phyloP scores from a whole-genome alignment of 2,113 vertebrate genomes.

The Amazona guildingii region DNA sequence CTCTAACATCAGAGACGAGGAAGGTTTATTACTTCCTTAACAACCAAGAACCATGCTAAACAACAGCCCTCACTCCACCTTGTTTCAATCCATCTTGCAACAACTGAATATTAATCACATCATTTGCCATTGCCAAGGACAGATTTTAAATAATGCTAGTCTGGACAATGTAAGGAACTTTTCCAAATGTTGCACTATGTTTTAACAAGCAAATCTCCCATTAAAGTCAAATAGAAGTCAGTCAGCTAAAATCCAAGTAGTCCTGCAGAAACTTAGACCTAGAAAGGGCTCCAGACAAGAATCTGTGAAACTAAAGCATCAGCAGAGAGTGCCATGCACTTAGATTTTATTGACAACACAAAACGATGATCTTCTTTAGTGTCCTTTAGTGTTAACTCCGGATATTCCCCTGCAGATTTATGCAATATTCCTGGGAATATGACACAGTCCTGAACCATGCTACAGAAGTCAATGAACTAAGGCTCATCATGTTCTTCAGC shows the following conservation, averaged over 20 bases:
- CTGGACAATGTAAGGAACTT: slow-evolving; percentile 39
- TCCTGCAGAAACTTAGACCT: slow-evolving; percentile 10
- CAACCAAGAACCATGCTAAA: background rate
- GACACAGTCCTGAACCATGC: background rate
- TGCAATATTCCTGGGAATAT: background rate
- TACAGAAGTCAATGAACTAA: background rate
- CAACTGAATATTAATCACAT: slow-evolving; percentile 57
- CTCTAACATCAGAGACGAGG: slow-evolving; percentile 61
- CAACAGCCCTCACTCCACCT: background rate
- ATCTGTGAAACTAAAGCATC: background rate
- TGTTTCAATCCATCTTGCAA: slow-evolving; percentile 47
- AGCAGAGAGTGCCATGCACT: background rate
- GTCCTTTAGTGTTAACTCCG: background rate
- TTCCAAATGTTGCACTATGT: background rate
- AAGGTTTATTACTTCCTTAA: slow-evolving; percentile 67
- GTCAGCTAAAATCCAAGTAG: slow-evolving; percentile 12
- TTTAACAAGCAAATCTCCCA: slow-evolving; percentile 33
- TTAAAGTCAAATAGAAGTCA: slow-evolving; percentile 59
- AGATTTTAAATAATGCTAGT: slow-evolving; percentile 15
- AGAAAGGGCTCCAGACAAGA: slow-evolving; percentile 10
- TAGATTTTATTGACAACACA: background rate
- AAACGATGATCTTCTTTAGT: background rate
- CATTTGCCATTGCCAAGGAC: slow-evolving; percentile 46
- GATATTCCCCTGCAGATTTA: background rate
- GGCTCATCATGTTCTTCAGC: background rate